phyloP scores from a whole-genome alignment of 2,797 vertebrate genomes.

The Sebastes elongatus region DNA sequence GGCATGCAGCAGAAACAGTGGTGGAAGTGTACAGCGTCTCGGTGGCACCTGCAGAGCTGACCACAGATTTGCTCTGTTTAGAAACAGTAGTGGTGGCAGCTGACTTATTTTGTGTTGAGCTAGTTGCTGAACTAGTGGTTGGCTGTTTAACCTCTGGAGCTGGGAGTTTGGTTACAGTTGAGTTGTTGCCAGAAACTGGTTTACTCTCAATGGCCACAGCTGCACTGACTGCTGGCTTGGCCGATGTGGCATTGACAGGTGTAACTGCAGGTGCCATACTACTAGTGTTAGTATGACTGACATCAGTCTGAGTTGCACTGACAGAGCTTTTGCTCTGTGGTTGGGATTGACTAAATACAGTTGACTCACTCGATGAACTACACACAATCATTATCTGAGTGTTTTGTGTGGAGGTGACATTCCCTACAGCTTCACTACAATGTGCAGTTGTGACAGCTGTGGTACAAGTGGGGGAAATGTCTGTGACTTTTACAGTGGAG shows the following conservation, averaged over 20 bases:
- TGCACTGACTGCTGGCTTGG: conserved; percentile 30
- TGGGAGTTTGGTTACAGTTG: conserved; percentile 38
- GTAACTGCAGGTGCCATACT: conserved; percentile 26
- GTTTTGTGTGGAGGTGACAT: conserved; percentile 41
- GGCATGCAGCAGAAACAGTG: conserved; percentile 31
- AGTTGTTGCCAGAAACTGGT: conserved; percentile 40
- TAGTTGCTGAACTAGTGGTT: conserved; percentile 5
- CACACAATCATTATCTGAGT: conserved; percentile 45
- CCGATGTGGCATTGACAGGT: conserved; percentile 12
- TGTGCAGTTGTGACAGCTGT: conserved; percentile 35
- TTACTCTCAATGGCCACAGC: conserved; percentile 44
- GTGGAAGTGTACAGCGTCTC: conserved; percentile 28
- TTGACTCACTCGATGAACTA: conserved; percentile 52
- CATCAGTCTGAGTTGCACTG: conserved; percentile 43
- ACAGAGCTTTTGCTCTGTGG: conserved; percentile 49
- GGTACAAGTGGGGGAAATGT: conserved; percentile 35
- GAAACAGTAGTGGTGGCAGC: conserved; percentile 39
- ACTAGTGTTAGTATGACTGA: conserved; percentile 20
- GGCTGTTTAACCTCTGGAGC: conserved; percentile 50
- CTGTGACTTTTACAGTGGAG: conserved; percentile 40
- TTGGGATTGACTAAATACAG: conserved; percentile 26
- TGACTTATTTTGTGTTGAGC: conserved; percentile 48
- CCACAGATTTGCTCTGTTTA: conserved; percentile 52
- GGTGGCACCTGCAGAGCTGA: conserved; percentile 37
- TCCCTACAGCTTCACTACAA: conserved; percentile 24